Evolutionary conservation across 2,113 vertebrate species (phyloP).

Genomic region (Dromaius novaehollandiae): DNA sequence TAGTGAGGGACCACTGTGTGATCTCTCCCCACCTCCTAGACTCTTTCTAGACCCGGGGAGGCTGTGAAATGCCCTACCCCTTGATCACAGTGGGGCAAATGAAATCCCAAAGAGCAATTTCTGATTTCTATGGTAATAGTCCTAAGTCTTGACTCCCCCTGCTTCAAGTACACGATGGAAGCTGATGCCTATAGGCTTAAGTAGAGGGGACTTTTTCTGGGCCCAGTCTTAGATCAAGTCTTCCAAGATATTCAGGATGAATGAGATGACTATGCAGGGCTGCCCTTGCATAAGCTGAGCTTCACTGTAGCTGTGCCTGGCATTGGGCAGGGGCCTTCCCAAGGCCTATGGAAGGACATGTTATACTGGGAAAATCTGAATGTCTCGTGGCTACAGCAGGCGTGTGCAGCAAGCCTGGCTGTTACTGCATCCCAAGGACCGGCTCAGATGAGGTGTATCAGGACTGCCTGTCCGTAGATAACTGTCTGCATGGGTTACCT

Average conservation of each 20-base stretch:
- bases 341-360: background rate
- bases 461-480: background rate
- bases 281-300: background rate
- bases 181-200: background rate
- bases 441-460: background rate
- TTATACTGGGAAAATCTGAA: background rate
- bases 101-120: background rate
- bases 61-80: background rate
- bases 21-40: no score
- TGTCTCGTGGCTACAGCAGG: background rate
- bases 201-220: background rate
- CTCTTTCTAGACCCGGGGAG: background rate
- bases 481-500: background rate
- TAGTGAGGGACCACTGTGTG: background rate
- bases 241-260: background rate
- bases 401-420: background rate
- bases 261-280: background rate
- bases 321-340: background rate
- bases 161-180: background rate
- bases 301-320: background rate
- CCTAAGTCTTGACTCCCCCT: background rate
- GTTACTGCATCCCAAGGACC: background rate
- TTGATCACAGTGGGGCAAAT: background rate
- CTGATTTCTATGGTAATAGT: background rate
- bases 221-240: background rate